Evolutionary conservation across 2,113 vertebrate genomes (phyloP).

Genomic region (Gymnobelideus leadbeateri): DNA sequence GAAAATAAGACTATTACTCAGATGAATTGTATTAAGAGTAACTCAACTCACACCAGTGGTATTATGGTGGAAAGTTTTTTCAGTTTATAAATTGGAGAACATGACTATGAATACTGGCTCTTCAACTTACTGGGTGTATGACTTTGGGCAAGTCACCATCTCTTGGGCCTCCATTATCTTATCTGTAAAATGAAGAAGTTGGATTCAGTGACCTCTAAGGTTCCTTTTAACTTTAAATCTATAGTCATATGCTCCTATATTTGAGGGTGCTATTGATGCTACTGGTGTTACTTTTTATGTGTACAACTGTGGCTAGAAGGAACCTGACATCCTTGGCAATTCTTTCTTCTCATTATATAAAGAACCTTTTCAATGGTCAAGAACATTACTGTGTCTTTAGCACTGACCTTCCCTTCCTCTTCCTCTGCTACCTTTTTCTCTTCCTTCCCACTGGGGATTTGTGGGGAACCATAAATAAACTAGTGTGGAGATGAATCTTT

Average conservation of each 20-base stretch:
- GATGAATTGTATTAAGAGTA: background rate
- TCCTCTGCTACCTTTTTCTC: background rate
- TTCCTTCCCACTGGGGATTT: background rate
- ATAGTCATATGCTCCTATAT: background rate
- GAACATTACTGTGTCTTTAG: background rate
- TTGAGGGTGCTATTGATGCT: background rate
- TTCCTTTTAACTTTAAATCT: background rate
- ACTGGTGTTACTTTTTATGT: background rate
- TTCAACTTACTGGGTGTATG: background rate
- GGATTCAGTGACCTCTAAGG: background rate
- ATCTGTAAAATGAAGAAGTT: background rate
- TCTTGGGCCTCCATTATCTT: background rate
- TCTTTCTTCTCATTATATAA: background rate
- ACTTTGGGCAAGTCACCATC: background rate
- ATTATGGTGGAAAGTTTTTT: background rate
- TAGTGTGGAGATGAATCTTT: background rate
- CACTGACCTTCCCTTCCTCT: background rate
- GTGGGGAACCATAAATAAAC: background rate
- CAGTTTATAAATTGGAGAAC: background rate
- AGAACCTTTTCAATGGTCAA: background rate
- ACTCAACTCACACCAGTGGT: background rate
- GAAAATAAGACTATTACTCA: background rate
- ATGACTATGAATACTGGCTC: background rate
- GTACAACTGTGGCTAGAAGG: background rate
- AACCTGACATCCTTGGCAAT: background rate